A percentile compares a stretch with the other conserved stretches of the same genome.
phyloP scores from a whole-genome alignment of 2,797 vertebrate genomes.

The Esox masquinongy region DNA sequence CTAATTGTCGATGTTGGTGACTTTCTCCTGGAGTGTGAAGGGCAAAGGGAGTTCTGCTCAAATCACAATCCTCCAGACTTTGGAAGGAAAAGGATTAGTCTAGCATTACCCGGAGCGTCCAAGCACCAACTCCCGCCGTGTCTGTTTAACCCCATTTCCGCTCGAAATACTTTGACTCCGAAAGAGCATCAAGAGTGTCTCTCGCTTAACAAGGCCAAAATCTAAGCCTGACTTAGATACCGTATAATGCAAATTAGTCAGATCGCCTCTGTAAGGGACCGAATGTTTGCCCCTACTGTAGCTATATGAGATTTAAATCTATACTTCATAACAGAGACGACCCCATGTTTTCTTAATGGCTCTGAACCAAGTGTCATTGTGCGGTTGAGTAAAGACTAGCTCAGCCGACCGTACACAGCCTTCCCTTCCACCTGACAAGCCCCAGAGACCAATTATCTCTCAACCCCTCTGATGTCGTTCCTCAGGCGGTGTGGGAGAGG shows the following conservation, averaged over 20 bases:
- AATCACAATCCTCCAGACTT: slow-evolving; percentile 64
- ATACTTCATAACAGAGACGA: slow-evolving; percentile 29
- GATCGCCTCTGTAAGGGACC: slow-evolving; percentile 12
- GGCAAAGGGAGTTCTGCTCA: slow-evolving; percentile 51
- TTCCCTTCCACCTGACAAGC: background rate
- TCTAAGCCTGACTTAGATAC: too few species aligned
- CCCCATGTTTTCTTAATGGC: slow-evolving; percentile 46
- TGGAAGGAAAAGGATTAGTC: slow-evolving; percentile 58
- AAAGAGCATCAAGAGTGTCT: background rate
- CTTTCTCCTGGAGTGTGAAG: slow-evolving; percentile 68
- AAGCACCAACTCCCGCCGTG: slow-evolving; percentile 20
- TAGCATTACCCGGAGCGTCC: slow-evolving; percentile 32
- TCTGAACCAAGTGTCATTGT: slow-evolving; percentile 38
- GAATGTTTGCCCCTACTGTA: slow-evolving; percentile 5
- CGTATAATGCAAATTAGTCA: slow-evolving; percentile 18
- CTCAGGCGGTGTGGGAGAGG: slow-evolving; percentile 2
- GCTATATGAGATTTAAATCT: slow-evolving; percentile 19
- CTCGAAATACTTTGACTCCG: background rate
- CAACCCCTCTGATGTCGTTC: slow-evolving; percentile 16
- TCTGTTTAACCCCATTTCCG: slow-evolving; percentile 40
- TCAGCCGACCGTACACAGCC: slow-evolving; percentile 13
- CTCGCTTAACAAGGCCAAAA: background rate
- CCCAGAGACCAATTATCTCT: slow-evolving; percentile 24
- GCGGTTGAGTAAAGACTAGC: slow-evolving; percentile 31
- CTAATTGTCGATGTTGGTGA: slow-evolving; percentile 70